A percentile compares a stretch with the other conserved stretches of the same genome.
phyloP scores from a whole-genome alignment of 2,888 invertebrate species.

The Tenthredo mesomela region DNA sequence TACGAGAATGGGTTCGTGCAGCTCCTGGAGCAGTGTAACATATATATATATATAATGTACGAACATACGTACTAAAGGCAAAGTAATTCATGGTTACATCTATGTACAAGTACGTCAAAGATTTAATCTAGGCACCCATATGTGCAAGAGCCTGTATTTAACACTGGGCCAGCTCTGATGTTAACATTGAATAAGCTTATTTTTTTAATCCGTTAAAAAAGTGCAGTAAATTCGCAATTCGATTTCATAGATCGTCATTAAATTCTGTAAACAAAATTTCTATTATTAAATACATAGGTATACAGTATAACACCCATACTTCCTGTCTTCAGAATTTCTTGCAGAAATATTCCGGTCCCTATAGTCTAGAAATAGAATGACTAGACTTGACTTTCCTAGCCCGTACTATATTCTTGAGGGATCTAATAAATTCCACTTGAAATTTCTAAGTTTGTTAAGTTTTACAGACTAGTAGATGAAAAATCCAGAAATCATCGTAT shows the following conservation, averaged over 20 bases:
- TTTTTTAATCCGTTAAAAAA: background rate
- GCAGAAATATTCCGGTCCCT: background rate
- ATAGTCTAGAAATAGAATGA: constrained; percentile 21
- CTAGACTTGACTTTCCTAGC: background rate
- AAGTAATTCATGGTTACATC: constrained; percentile 1
- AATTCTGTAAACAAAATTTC: background rate
- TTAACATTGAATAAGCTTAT: background rate
- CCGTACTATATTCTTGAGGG: background rate
- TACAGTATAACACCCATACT: background rate
- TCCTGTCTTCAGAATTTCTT: background rate
- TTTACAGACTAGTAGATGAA: background rate
- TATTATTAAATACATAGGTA: background rate
- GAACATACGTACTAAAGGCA: background rate
- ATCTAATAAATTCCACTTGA: background rate
- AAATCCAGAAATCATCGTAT: background rate
- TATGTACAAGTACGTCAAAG: background rate
- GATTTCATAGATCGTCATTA: constrained; percentile 3
- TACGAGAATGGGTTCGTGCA: constrained; percentile 2
- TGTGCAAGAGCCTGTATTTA: background rate
- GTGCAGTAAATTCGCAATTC: background rate
- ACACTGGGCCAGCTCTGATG: background rate
- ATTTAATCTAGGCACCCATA: background rate
- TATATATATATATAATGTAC: background rate
- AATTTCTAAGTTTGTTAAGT: background rate
- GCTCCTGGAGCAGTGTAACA: background rate